These are phyloP conservation scores for Aphidoletes aphidimyza DNA, from an alignment of 2,888 invertebrate genomes.

Conservation along the genomic window DNA sequence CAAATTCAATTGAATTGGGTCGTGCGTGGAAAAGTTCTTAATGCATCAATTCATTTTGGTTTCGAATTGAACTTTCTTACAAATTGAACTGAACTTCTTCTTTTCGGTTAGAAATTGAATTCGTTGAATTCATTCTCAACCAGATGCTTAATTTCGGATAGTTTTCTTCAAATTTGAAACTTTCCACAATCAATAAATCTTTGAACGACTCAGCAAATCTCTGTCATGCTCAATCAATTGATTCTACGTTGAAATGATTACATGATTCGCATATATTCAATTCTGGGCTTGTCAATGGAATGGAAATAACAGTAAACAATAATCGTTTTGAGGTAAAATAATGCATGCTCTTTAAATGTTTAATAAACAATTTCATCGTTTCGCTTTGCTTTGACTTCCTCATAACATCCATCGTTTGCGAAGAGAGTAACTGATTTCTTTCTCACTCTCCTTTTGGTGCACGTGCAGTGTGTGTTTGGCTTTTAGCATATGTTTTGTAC, in stretches of 20 bases:
- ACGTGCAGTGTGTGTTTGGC: neutral
- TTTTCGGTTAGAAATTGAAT: too few relatives aligned
- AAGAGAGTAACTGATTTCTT: neutral
- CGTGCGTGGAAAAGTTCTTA: neutral
- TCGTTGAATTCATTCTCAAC: neutral
- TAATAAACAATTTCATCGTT: neutral
- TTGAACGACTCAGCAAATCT: neutral
- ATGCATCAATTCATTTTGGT: neutral
- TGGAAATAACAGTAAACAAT: conserved; percentile 32
- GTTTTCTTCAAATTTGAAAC: neutral
- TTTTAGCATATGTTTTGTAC: neutral
- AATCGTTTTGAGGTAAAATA: conserved; percentile 23
- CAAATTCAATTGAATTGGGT: conserved; percentile 20
- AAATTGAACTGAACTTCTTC: too few relatives aligned
- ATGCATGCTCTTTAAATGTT: neutral
- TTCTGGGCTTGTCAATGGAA: neutral
- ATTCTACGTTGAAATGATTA: too few relatives aligned
- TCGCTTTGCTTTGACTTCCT: neutral
- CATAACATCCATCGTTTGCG: neutral
- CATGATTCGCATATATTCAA: too few relatives aligned
- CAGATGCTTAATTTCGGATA: neutral
- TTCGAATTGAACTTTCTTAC: neutral
- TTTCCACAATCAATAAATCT: conserved; percentile 7
- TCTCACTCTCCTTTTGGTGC: neutral
- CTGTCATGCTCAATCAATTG: neutral